phyloP scores from a whole-genome alignment of 2,113 vertebrate genomes.

The Hemichromis elongatus region DNA sequence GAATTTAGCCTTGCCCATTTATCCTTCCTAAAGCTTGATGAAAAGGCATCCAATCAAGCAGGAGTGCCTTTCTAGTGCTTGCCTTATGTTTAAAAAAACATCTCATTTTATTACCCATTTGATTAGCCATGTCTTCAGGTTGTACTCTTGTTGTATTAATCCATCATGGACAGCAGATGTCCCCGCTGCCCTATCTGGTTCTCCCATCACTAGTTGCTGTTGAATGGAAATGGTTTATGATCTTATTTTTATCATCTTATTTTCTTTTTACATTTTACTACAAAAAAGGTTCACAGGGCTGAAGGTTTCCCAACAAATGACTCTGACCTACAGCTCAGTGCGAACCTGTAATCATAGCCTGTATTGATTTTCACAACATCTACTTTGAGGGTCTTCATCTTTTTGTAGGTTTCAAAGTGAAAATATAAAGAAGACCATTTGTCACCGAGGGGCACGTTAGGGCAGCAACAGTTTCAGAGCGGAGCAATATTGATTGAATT shows the following conservation, averaged over 20 bases:
- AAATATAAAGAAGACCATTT: conserved; percentile 16
- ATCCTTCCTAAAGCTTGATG: background rate
- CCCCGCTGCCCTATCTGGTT: background rate
- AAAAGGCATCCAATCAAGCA: background rate
- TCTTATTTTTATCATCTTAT: background rate
- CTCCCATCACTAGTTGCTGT: background rate
- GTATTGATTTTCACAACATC: background rate
- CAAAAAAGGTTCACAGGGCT: background rate
- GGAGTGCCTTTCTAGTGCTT: background rate
- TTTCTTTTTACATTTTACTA: background rate
- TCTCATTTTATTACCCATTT: background rate
- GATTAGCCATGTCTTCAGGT: background rate
- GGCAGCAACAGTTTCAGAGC: conserved; percentile 10
- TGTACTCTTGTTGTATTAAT: conserved; percentile 20
- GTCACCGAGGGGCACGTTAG: background rate
- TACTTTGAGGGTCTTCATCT: background rate
- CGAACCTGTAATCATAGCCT: background rate
- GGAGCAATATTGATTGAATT: conserved; percentile 15
- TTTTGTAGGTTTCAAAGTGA: background rate
- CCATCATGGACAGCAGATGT: conserved; percentile 48
- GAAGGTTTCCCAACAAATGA: background rate
- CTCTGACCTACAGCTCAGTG: background rate
- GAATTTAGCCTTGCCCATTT: background rate
- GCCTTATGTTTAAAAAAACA: background rate
- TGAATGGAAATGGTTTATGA: background rate